Percentiles rank a stretch among this genome's conserved stretches.
Evolutionary conservation across 2,888 invertebrate species (phyloP).

Genomic region (Andricus curvator): DNA sequence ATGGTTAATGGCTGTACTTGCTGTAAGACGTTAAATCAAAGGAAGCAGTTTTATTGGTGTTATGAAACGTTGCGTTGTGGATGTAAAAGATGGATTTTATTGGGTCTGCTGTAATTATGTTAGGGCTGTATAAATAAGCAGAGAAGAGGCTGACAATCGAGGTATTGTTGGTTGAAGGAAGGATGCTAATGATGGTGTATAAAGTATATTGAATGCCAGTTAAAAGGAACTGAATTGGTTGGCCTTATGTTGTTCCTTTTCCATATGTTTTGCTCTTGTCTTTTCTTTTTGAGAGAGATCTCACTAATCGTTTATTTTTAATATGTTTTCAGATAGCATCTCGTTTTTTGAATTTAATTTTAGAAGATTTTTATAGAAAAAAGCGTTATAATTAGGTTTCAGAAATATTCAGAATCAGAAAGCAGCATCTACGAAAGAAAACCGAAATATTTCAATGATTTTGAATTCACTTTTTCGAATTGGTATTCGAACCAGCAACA

Average conservation of each 20-base stretch:
- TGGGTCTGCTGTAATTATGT: not conserved
- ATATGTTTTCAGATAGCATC: not conserved
- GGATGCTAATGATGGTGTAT: not conserved
- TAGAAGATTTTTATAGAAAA: not conserved
- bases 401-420: no score
- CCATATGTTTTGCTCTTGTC: not conserved
- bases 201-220: slow-evolving; percentile 2
- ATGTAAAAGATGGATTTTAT: not conserved
- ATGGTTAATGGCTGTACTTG: not conserved
- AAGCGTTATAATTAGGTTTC: no score
- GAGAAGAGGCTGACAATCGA: not conserved
- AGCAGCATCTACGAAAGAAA: no score
- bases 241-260: not conserved
- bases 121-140: slow-evolving; percentile 2
- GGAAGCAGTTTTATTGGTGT: slow-evolving; percentile 1
- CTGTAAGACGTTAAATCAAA: slow-evolving; percentile 6
- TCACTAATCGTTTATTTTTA: not conserved
- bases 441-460: no score
- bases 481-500: no score
- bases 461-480: no score
- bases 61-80: not conserved
- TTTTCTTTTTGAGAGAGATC: not conserved
- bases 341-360: not conserved
- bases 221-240: not conserved
- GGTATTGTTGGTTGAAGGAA: not conserved